Percentiles rank a stretch among this genome's conserved stretches.
phyloP scores from a whole-genome alignment of 1,140 invertebrate genomes.

The Zaprionus tsacasi region DNA sequence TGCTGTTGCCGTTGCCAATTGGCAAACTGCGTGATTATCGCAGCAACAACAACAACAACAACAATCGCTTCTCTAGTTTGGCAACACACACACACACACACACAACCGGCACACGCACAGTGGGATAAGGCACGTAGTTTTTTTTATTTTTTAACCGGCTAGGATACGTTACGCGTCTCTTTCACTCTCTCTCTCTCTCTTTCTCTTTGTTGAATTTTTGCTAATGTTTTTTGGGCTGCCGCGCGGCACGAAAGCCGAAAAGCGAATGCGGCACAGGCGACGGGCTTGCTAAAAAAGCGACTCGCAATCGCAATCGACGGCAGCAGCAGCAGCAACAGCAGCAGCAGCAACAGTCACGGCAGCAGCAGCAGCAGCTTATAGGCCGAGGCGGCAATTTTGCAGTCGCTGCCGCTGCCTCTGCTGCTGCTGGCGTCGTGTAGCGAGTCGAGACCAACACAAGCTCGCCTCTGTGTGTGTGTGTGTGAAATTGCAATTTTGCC shows the following conservation, averaged over 20 bases:
- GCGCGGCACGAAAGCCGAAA: constrained; percentile 81
- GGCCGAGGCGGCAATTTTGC: constrained; percentile 49
- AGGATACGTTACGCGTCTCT: constrained; percentile 29
- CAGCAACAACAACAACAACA: constrained; percentile 20
- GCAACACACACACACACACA: constrained; percentile 14
- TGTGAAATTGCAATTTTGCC: background rate
- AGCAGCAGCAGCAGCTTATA: constrained; percentile 61
- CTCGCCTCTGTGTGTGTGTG: constrained; percentile 20
- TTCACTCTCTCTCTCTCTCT: background rate
- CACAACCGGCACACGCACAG: constrained; percentile 9
- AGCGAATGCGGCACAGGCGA: constrained; percentile 77
- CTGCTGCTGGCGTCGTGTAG: constrained; percentile 32
- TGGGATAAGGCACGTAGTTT: constrained; percentile 14
- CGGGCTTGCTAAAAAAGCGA: constrained; percentile 75
- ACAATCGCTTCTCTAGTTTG: constrained; percentile 9
- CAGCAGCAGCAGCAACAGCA: constrained; percentile 44
- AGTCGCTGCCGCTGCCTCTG: constrained; percentile 30
- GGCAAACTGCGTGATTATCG: constrained; percentile 25
- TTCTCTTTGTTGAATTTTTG: constrained; percentile 8
- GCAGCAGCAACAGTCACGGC: constrained; percentile 38
- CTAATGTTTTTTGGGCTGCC: constrained; percentile 52
- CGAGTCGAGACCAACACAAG: constrained; percentile 37
- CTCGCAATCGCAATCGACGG: constrained; percentile 46
- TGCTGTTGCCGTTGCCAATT: constrained; percentile 19
- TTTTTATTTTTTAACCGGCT: constrained; percentile 16